Base-by-base conservation (phyloP, 2,113 vertebrate species). In the Podarcis muralis region DNA sequence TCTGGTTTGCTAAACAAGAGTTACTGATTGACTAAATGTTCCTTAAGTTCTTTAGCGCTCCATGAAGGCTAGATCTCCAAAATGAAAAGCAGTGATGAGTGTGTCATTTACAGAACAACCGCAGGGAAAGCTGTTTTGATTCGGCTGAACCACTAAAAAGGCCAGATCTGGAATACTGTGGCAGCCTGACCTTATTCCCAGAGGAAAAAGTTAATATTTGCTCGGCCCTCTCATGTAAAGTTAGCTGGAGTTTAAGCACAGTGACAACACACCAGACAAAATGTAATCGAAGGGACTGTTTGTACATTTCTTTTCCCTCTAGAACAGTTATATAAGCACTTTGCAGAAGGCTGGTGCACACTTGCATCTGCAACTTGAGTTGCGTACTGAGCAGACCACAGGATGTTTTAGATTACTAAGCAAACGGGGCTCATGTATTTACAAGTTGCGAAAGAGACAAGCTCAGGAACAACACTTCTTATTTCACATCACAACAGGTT, bases 161-260 rank as follows among this genome's bases (percentile, higher is more conserved):
- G 22, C 13, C 16, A 32, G 23, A 81, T 66, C 27, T 75, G 57
- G 30, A 65, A 11, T 62, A 2, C 71, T 92, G 35, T 43, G 69
- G 89, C 86, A 90, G 88, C 84, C 95, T 91, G 90, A 91, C 89
- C 40, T 48, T 82, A 4, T 88, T 91, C 35, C 43, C 43, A 89
- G 83, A 92, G 18, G 18, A 62, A 69, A 90, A 65, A 92, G 94
- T 92, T 95, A 95, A 95, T 83, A 87, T 91, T 93, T 95, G 91
- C 90, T 91, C 88, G 95, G 93, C 93, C 85, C 88, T 87, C 91
- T 93, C 91, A 93, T 91, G 93, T 87, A 92, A 90, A 93, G 94
- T 90, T 92, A 94, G 90, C 91, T 95, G 89, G 91, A 95, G 92
- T 85, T 94, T 87, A 92, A 95, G 93, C 91, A 87, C 81, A 75